Percentiles rank a stretch among this genome's conserved stretches.
Evolutionary conservation across 2,113 vertebrate genomes (phyloP).

Genomic region (Callocephalon fimbriatum): DNA sequence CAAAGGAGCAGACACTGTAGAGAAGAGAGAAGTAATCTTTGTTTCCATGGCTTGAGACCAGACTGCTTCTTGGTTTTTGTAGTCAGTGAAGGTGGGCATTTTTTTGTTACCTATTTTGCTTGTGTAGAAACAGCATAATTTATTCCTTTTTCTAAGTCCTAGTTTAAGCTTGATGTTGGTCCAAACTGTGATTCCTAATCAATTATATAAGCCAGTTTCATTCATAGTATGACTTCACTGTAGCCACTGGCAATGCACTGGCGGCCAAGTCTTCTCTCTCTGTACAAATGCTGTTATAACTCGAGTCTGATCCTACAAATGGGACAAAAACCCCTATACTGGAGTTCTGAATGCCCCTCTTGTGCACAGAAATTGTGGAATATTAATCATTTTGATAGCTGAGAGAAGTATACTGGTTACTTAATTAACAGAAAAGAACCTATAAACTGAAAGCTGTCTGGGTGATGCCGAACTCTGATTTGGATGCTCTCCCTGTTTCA

Average conservation of each 20-base stretch:
- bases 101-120: neutral
- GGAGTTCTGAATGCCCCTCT: neutral
- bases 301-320: neutral
- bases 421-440: neutral
- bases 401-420: neutral
- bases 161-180: neutral
- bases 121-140: neutral
- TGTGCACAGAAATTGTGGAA: neutral
- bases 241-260: neutral
- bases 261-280: neutral
- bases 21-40: neutral
- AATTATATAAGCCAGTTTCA: neutral
- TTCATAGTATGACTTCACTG: neutral
- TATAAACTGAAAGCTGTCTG: neutral
- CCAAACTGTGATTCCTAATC: neutral
- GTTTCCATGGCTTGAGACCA: neutral
- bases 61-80: fast-evolving
- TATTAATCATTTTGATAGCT: neutral
- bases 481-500: neutral
- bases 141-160: neutral
- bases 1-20: neutral
- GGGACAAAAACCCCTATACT: fast-evolving
- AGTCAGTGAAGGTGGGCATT: neutral
- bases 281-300: neutral
- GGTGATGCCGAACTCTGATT: neutral